A percentile compares a stretch with the other conserved stretches of the same genome.
Evolutionary conservation across 1,140 invertebrate genomes (phyloP).

Genomic region (Oncopodura yosiiana): DNA sequence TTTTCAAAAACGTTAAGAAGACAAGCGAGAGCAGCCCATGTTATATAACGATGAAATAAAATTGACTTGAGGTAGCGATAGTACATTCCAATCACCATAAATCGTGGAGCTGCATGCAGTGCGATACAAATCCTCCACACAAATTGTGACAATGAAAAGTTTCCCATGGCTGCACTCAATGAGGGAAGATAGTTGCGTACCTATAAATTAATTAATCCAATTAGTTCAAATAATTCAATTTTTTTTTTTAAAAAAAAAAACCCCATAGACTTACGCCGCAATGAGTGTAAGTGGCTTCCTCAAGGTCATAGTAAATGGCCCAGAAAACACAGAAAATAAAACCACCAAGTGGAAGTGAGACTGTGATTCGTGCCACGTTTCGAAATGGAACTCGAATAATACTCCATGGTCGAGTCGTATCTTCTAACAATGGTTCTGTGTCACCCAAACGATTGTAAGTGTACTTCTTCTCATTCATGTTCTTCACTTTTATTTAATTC

Average conservation of each 20-base stretch:
- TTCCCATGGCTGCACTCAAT: constrained; percentile 85
- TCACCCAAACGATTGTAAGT: no score
- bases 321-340: constrained; percentile 61
- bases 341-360: constrained; percentile 59
- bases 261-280: constrained; percentile 44
- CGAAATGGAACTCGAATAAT: constrained; percentile 48
- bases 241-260: no score
- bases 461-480: no score
- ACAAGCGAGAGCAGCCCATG: constrained; percentile 55
- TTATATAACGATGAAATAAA: constrained; percentile 48
- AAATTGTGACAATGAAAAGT: constrained; percentile 75
- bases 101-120: constrained; percentile 62
- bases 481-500: no score
- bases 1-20: constrained; percentile 73
- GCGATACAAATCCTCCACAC: constrained; percentile 79
- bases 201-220: constrained; percentile 42
- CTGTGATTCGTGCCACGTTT: constrained; percentile 53
- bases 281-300: constrained; percentile 72
- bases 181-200: constrained; percentile 84
- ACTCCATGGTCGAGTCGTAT: not conserved
- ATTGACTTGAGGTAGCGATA: constrained; percentile 47
- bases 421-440: no score
- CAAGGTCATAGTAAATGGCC: constrained; percentile 71
- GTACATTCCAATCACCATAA: constrained; percentile 52
- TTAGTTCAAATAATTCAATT: not conserved